Evolutionary conservation across 2,888 invertebrate species (phyloP).

Genomic region (Leptogaster cylindrica): DNA sequence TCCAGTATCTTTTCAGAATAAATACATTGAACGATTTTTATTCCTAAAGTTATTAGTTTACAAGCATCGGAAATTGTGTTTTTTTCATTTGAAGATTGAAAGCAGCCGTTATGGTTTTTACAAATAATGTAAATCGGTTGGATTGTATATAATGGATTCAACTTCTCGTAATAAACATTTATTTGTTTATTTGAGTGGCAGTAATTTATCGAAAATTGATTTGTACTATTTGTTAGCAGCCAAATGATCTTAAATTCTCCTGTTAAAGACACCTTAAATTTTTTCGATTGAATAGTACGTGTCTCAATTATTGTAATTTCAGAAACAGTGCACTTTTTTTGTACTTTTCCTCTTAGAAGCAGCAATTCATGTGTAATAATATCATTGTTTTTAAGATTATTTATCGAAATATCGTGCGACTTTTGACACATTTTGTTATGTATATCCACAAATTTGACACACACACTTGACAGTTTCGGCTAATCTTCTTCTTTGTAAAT

Average conservation of each 20-base stretch:
- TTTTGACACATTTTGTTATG: conserved; percentile 48
- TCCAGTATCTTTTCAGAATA: conserved; percentile 86
- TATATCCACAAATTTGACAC: too few species aligned
- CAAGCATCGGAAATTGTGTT: conserved; percentile 71
- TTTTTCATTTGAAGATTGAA: conserved; percentile 67
- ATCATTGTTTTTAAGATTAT: conserved; percentile 53
- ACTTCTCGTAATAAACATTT: conserved; percentile 37
- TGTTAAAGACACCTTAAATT: conserved; percentile 48
- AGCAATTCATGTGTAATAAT: conserved; percentile 55
- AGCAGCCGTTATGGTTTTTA: conserved; percentile 77
- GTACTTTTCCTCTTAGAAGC: conserved; percentile 56
- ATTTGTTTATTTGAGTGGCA: conserved; percentile 50
- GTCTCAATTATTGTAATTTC: conserved; percentile 16
- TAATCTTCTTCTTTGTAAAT: too few species aligned
- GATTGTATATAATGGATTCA: conserved; percentile 48
- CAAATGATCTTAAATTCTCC: conserved; percentile 57
- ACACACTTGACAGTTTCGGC: too few species aligned
- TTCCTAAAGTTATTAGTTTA: conserved; percentile 75
- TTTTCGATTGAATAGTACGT: conserved; percentile 1
- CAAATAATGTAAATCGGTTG: conserved; percentile 83
- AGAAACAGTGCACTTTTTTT: conserved; percentile 49
- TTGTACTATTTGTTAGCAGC: conserved; percentile 49
- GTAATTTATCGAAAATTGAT: conserved; percentile 46
- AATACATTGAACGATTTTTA: conserved; percentile 82
- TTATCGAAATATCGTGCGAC: conserved; percentile 52